Percentiles rank a stretch among this genome's conserved stretches.
These are phyloP conservation scores for Halictus ligatus DNA, from an alignment of 2,888 invertebrate species.

Conservation along the genomic window DNA sequence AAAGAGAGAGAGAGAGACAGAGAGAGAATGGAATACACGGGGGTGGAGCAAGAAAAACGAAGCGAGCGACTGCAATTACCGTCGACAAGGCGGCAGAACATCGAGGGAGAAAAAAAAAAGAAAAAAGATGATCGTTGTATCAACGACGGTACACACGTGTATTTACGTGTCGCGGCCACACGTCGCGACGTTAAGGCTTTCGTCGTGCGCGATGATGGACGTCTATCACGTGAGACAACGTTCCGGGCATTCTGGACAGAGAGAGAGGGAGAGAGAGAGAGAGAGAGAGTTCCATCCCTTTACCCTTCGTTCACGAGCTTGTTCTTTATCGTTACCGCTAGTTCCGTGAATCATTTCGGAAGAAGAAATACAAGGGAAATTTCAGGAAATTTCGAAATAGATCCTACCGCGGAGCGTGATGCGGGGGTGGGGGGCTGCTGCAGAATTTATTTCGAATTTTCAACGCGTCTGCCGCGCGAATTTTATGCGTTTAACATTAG, in stretches of 20 bases:
- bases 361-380: neutral
- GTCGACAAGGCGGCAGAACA: conserved; percentile 35
- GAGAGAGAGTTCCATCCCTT: conserved; percentile 16
- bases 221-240: conserved; percentile 75
- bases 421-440: neutral
- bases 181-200: conserved; percentile 59
- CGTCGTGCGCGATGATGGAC: conserved; percentile 71
- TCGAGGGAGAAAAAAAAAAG: conserved; percentile 48
- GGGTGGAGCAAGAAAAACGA: conserved; percentile 47
- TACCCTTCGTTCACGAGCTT: neutral
- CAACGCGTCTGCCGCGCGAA: neutral
- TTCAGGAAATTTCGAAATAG: conserved; percentile 6
- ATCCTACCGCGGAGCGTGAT: neutral
- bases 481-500: neutral
- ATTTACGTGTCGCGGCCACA: conserved; percentile 63
- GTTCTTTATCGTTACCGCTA: neutral
- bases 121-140: conserved; percentile 60
- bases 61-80: conserved; percentile 68
- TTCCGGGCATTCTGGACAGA: conserved; percentile 20
- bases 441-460: neutral
- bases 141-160: conserved; percentile 66
- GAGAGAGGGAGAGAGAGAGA: neutral
- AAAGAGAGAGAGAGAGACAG: conserved; percentile 2
- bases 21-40: neutral
- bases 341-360: conserved; percentile 10